phyloP scores from a whole-genome alignment of 2,113 vertebrate genomes.

The Lagopus muta region DNA sequence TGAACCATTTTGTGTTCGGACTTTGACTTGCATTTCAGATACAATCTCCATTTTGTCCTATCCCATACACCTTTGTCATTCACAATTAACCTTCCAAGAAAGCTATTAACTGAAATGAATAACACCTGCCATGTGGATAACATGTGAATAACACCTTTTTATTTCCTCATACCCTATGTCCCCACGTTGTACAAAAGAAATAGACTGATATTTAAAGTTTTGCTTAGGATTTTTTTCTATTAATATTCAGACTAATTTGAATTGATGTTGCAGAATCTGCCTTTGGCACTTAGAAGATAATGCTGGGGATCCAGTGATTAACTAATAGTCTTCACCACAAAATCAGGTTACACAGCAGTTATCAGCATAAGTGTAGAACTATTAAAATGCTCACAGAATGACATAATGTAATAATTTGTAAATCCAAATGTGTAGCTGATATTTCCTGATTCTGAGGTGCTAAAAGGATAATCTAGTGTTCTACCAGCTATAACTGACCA shows the following conservation, averaged over 20 bases:
- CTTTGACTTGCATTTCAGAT: background rate
- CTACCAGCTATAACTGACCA: background rate
- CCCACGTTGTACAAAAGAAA: background rate
- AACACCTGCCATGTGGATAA: accelerated
- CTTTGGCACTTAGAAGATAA: background rate
- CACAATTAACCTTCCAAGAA: background rate
- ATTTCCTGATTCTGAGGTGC: background rate
- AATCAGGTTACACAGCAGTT: background rate
- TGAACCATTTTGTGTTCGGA: background rate
- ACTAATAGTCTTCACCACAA: background rate
- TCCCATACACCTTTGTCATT: background rate
- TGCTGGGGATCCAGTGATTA: background rate
- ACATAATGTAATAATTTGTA: background rate
- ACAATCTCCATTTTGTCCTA: background rate
- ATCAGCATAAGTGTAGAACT: background rate
- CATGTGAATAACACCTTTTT: background rate
- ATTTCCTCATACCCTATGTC: background rate
- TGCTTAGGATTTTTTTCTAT: background rate
- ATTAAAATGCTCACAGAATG: background rate
- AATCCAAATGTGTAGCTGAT: background rate
- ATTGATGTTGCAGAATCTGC: background rate
- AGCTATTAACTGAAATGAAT: background rate
- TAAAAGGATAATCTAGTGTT: background rate
- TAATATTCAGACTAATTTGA: background rate
- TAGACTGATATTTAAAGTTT: background rate